These are phyloP conservation scores for Nothoprocta pentlandii DNA, from an alignment of 2,113 vertebrate genomes.

Conservation along the genomic window DNA sequence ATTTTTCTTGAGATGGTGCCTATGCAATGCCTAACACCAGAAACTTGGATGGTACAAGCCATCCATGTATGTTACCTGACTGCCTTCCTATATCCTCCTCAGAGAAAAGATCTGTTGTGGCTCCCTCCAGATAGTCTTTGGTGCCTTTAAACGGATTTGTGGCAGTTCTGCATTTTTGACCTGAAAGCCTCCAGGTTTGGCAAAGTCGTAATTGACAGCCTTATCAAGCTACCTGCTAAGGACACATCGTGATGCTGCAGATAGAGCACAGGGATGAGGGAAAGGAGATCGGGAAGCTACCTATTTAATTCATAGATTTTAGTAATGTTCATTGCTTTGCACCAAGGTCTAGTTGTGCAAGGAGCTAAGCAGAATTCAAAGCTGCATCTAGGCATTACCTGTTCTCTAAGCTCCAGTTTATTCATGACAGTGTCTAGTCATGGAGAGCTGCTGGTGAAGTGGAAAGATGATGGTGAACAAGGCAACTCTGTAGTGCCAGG, in stretches of 20 bases:
- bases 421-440: background rate
- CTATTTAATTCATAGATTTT: background rate
- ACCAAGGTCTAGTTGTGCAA: background rate
- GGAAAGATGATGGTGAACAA: accelerated
- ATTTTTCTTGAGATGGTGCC: accelerated
- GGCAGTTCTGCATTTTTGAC: constrained; percentile 20
- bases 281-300: background rate
- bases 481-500: background rate
- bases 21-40: background rate
- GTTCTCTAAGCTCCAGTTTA: background rate
- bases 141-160: background rate
- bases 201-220: background rate
- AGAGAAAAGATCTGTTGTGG: background rate
- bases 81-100: background rate
- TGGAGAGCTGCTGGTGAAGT: background rate
- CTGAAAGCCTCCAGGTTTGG: constrained; percentile 38
- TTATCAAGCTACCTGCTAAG: background rate
- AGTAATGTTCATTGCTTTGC: background rate
- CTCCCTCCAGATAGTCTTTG: background rate
- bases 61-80: background rate
- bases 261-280: background rate
- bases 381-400: background rate
- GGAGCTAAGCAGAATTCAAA: constrained; percentile 20
- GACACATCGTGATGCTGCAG: background rate
- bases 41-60: background rate